Evolutionary conservation across 2,113 vertebrate genomes (phyloP).

Genomic region (Larimichthys crocea): DNA sequence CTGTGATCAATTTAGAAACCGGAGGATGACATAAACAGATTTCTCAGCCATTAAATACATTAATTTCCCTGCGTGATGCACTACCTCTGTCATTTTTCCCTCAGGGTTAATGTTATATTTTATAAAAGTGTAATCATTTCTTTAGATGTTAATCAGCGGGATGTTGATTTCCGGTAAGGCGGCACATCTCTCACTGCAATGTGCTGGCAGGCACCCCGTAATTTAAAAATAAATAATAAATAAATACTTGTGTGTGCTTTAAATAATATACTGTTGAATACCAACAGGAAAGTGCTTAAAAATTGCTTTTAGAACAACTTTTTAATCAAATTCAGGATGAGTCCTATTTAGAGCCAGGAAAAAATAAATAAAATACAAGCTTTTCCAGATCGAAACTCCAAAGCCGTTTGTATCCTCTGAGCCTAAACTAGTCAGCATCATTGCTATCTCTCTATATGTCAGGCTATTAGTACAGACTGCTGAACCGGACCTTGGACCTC

Average conservation of each 20-base stretch:
- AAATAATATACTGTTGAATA: not conserved
- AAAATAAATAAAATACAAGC: not conserved
- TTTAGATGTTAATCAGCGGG: not conserved
- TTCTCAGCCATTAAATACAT: not conserved
- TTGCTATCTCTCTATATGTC: conserved; percentile 13
- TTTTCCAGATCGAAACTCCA: not conserved
- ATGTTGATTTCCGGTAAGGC: not conserved
- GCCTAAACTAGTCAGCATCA: conserved; percentile 24
- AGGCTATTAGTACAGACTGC: conserved; percentile 43
- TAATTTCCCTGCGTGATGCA: too few relatives aligned
- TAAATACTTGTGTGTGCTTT: not conserved
- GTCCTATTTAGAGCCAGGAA: not conserved
- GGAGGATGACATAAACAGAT: not conserved
- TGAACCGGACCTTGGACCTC: conserved; percentile 58
- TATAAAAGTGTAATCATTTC: not conserved
- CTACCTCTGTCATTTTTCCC: too few relatives aligned
- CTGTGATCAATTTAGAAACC: not conserved
- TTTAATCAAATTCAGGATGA: not conserved
- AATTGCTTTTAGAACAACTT: too few relatives aligned
- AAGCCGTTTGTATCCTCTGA: not conserved
- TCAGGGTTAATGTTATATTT: too few relatives aligned
- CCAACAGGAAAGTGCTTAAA: not conserved
- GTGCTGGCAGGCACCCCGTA: too few relatives aligned
- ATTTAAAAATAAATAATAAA: too few relatives aligned
- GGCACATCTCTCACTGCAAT: not conserved